Conservation (phyloP, 2,797 vertebrate species). For the Manis javanica region DNA sequence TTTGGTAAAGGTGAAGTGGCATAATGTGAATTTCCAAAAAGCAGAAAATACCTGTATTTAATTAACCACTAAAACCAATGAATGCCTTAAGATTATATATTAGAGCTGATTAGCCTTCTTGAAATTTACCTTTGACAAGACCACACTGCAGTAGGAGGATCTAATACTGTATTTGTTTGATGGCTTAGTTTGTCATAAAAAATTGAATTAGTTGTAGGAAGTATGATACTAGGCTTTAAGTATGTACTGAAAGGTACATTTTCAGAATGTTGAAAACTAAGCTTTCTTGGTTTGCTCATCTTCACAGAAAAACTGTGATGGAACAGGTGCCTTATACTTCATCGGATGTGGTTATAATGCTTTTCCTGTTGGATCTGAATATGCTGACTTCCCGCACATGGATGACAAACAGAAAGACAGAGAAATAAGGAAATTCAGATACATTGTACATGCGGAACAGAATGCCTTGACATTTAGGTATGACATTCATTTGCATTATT, state of each 20-base stretch:
- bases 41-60: neutral
- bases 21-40: too few relatives aligned
- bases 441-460: slow-evolving; percentile 97
- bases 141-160: neutral
- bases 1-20: too few relatives aligned
- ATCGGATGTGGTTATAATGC: slow-evolving; percentile 97
- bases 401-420: slow-evolving; percentile 95
- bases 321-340: slow-evolving; percentile 92
- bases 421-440: slow-evolving; percentile 95
- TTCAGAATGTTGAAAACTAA: slow-evolving; percentile 30
- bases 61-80: slow-evolving; percentile 14
- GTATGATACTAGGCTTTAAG: neutral
- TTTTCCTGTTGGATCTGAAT: slow-evolving; percentile 94
- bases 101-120: neutral
- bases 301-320: slow-evolving; percentile 90
- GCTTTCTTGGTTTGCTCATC: slow-evolving; percentile 64
- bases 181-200: slow-evolving; percentile 11
- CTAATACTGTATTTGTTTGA: neutral
- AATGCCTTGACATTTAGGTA: slow-evolving; percentile 98
- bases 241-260: neutral
- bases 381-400: slow-evolving; percentile 97
- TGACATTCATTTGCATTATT: slow-evolving; percentile 41
- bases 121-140: slow-evolving; percentile 28
- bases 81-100: neutral
- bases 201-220: neutral